Percentiles rank a stretch among this genome's conserved stretches.
Evolutionary conservation across 2,113 vertebrate genomes (phyloP).

Genomic region (Falco punctatus): DNA sequence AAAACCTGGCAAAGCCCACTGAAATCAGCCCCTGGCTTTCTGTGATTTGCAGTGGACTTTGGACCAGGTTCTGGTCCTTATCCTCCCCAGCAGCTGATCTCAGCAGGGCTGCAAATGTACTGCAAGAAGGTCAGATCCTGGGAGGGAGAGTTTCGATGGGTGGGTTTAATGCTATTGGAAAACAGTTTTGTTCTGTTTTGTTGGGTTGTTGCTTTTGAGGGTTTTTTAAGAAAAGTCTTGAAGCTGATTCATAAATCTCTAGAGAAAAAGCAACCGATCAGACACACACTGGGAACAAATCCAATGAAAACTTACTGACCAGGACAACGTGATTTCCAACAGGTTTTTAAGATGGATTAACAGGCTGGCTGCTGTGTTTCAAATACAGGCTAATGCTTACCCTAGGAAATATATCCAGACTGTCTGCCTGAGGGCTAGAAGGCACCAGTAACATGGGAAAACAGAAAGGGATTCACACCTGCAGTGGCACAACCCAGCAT

Average conservation of each 20-base stretch:
- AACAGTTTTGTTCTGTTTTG: background rate
- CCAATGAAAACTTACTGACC: conserved; percentile 13
- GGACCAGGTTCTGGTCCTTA: background rate
- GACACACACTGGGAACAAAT: conserved; percentile 22
- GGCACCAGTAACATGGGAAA: background rate
- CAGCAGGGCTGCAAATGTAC: background rate
- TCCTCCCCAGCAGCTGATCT: background rate
- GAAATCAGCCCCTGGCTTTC: background rate
- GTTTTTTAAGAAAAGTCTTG: background rate
- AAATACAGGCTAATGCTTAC: background rate
- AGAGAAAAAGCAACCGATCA: background rate
- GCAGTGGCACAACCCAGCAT: background rate
- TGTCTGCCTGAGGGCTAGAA: background rate
- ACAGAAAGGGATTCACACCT: background rate
- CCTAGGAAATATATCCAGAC: background rate
- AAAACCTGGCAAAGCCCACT: conserved; percentile 20
- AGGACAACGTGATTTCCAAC: background rate
- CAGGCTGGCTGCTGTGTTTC: background rate
- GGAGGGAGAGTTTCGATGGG: background rate
- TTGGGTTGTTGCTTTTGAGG: background rate
- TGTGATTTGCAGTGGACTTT: background rate
- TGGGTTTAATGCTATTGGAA: conserved; percentile 13
- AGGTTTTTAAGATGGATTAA: background rate
- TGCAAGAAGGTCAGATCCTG: background rate
- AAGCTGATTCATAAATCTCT: background rate